Evolutionary conservation across 1,140 invertebrate genomes (phyloP).

Genomic region (Aphelenchoides fujianensis): DNA sequence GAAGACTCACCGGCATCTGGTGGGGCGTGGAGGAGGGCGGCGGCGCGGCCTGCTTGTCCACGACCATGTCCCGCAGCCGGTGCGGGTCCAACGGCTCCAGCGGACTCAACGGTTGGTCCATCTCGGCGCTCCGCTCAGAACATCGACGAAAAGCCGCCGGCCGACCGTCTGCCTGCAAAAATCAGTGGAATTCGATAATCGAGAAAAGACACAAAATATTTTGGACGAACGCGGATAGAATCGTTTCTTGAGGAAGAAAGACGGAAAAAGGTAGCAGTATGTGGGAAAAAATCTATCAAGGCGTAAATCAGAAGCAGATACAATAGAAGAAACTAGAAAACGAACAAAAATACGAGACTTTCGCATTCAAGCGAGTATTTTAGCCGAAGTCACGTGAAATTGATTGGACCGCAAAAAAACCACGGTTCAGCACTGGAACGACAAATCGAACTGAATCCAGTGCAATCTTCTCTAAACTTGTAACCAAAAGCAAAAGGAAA

Average conservation of each 20-base stretch:
- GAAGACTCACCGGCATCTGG: background rate
- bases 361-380: too few relatives aligned
- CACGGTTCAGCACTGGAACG: background rate
- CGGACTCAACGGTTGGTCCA: conserved; percentile 37
- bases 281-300: too few relatives aligned
- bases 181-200: too few relatives aligned
- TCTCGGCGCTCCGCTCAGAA: background rate
- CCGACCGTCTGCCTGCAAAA: too few relatives aligned
- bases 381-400: background rate
- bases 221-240: background rate
- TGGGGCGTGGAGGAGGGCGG: background rate
- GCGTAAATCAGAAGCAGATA: too few relatives aligned
- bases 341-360: too few relatives aligned
- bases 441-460: background rate
- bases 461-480: background rate
- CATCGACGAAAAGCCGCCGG: too few relatives aligned
- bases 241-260: background rate
- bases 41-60: conserved; percentile 41
- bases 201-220: too few relatives aligned
- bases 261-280: too few relatives aligned
- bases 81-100: conserved; percentile 49
- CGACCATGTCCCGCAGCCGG: conserved; percentile 44
- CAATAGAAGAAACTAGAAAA: too few relatives aligned
- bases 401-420: background rate
- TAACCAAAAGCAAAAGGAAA: background rate